phyloP scores from a whole-genome alignment of 2,113 vertebrate genomes.

The Lathamus discolor region DNA sequence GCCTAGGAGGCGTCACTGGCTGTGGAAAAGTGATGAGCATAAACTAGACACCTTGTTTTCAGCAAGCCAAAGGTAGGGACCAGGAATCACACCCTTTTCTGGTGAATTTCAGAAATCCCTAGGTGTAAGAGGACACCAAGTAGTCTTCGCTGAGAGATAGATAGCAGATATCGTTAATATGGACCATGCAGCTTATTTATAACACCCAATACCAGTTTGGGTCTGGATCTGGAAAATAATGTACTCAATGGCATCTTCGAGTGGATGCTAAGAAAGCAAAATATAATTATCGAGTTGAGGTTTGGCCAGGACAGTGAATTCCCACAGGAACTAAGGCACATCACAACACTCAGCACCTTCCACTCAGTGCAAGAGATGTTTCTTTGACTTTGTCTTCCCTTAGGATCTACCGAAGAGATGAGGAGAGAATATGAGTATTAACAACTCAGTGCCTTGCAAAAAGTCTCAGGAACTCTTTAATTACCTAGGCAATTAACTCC shows the following conservation, averaged over 20 bases:
- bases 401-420: constrained; percentile 30
- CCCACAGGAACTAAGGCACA: constrained; percentile 63
- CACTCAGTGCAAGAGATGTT: constrained; percentile 26
- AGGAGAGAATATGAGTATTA: constrained; percentile 25
- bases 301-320: constrained; percentile 49
- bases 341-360: constrained; percentile 59
- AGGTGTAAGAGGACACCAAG: neutral
- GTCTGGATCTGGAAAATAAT: neutral
- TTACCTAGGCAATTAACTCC: constrained; percentile 49
- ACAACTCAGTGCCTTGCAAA: constrained; percentile 4
- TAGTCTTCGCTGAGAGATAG: neutral
- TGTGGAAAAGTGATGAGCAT: neutral
- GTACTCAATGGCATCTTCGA: neutral
- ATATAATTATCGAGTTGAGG: constrained; percentile 35
- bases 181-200: neutral
- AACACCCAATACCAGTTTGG: neutral
- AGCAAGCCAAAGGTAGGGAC: neutral
- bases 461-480: constrained; percentile 63
- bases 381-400: constrained; percentile 55
- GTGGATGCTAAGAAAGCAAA: constrained; percentile 9
- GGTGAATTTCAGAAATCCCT: neutral
- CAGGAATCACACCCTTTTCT: neutral
- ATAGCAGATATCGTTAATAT: fast-evolving
- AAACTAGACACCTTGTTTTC: constrained; percentile 20
- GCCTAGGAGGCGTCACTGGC: constrained; percentile 22